phyloP scores from a whole-genome alignment of 2,888 invertebrate genomes.

The Halocaridina rubra region DNA sequence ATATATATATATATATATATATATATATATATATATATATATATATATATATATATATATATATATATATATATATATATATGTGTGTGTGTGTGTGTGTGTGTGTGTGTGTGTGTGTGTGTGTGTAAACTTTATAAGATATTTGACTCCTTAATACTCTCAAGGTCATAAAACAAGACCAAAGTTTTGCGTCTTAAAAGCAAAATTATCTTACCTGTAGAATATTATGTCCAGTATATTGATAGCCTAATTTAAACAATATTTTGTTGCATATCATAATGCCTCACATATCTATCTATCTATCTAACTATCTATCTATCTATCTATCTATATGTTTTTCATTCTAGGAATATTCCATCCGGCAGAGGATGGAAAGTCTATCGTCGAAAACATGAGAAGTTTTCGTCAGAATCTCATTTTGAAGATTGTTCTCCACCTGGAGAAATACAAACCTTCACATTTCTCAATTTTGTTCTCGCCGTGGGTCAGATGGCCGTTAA shows the following conservation, averaged over 20 bases:
- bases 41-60: constrained; percentile 14
- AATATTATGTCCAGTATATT: too few relatives aligned
- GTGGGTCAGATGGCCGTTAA: constrained; percentile 26
- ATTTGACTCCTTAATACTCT: background rate
- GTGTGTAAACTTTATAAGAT: background rate
- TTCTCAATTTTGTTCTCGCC: constrained; percentile 35
- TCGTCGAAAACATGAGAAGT: background rate
- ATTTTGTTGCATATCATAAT: too few relatives aligned
- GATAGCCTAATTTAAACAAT: too few relatives aligned
- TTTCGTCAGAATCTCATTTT: background rate
- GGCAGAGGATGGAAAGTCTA: background rate
- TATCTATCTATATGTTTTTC: too few relatives aligned
- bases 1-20: constrained; percentile 4
- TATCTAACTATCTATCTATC: too few relatives aligned
- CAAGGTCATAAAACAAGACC: too few relatives aligned
- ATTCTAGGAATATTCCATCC: background rate
- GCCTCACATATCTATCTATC: too few relatives aligned
- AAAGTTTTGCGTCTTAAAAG: too few relatives aligned
- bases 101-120: background rate
- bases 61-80: constrained; percentile 14
- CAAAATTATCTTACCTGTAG: too few relatives aligned
- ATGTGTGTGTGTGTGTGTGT: background rate
- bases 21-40: constrained; percentile 8
- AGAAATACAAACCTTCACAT: constrained; percentile 26
- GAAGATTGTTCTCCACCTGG: background rate